Evolutionary conservation across 2,797 vertebrate species (phyloP).

Genomic region (Dipus sagitta): DNA sequence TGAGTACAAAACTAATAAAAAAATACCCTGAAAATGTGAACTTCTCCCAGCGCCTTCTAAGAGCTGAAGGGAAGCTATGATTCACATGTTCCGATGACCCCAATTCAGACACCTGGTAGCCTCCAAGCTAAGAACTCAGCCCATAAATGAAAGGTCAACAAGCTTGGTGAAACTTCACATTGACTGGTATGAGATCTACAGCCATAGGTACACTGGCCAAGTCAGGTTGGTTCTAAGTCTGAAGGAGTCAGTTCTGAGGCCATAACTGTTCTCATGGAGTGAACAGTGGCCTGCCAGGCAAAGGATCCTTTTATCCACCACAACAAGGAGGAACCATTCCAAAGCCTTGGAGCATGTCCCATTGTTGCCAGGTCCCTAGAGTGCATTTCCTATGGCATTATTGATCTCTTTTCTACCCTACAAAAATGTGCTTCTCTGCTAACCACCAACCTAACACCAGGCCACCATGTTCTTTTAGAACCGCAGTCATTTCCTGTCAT

Average conservation of each 20-base stretch:
- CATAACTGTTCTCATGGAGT: neutral
- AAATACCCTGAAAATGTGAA: neutral
- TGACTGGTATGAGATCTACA: neutral
- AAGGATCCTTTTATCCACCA: neutral
- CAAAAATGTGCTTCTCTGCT: conserved; percentile 3
- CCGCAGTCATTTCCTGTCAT: neutral
- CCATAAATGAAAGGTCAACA: neutral
- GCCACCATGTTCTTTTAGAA: conserved; percentile 32
- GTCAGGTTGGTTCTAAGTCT: neutral
- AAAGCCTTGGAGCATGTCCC: neutral
- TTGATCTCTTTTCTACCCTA: neutral
- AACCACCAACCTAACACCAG: neutral
- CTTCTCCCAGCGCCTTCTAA: conserved; percentile 19
- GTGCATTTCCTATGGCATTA: neutral
- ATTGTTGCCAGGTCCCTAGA: neutral
- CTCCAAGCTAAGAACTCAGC: conserved; percentile 14
- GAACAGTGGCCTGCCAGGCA: neutral
- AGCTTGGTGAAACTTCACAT: conserved; percentile 23
- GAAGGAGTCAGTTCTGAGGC: conserved; percentile 22
- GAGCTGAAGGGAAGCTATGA: neutral
- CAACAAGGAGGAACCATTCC: neutral
- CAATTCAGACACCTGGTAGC: neutral
- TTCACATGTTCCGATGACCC: conserved; percentile 31
- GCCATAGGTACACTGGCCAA: neutral
- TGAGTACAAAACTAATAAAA: too few species aligned